Conservation (phyloP, 53 echinoderm and acorn worm genomes). For the Echinometra lucunter region DNA sequence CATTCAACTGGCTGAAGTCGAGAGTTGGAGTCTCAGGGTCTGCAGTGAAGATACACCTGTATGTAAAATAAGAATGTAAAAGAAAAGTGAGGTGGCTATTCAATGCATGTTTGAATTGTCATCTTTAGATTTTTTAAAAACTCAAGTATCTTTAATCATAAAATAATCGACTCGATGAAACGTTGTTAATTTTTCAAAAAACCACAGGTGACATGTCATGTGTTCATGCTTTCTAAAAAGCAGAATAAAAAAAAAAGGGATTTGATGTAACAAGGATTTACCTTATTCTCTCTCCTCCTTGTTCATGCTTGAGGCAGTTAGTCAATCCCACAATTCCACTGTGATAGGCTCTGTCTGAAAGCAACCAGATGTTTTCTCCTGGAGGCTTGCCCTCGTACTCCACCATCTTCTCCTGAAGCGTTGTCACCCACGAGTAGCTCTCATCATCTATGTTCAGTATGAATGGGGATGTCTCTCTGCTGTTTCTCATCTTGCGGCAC, state of each 20-base stretch:
- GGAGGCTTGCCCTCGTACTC: conserved; percentile 57
- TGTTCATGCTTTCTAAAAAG: too few species aligned
- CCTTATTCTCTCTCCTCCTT: conserved; percentile 84
- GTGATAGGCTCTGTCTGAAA: conserved; percentile 72
- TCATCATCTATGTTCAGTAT: conserved; percentile 66
- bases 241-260: neutral
- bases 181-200: too few species aligned
- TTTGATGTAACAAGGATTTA: conserved; percentile 1
- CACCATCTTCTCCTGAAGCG: conserved; percentile 69
- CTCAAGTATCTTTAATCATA: too few species aligned
- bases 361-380: conserved; percentile 79
- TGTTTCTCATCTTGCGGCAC: conserved; percentile 71
- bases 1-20: conserved; percentile 65
- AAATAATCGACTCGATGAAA: too few species aligned
- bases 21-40: neutral
- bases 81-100: too few species aligned
- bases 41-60: conserved; percentile 88
- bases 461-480: conserved; percentile 8
- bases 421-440: conserved; percentile 77
- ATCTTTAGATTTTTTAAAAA: too few species aligned
- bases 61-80: too few species aligned
- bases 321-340: conserved; percentile 87
- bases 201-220: neutral
- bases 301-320: conserved; percentile 84
- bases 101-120: too few species aligned